Evolutionary conservation across 2,113 vertebrate genomes (phyloP).

Genomic region (Siphamia tubifer): DNA sequence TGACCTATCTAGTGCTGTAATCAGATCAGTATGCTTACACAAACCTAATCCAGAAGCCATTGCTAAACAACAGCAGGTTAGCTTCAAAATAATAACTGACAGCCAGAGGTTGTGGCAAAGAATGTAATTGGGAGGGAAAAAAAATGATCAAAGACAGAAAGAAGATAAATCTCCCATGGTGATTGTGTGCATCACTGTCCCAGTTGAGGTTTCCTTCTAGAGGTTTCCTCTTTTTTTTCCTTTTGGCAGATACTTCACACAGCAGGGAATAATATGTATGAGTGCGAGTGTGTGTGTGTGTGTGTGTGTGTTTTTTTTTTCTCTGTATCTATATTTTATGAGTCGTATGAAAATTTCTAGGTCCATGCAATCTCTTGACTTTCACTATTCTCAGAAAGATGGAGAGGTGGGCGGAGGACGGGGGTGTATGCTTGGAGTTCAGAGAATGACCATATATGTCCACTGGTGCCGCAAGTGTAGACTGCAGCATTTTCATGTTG

Average conservation of each 20-base stretch:
- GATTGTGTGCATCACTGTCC: neutral
- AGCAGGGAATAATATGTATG: neutral
- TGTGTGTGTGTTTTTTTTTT: neutral
- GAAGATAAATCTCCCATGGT: slow-evolving; percentile 8
- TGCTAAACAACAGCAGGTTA: slow-evolving; percentile 11
- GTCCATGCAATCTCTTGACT: slow-evolving; percentile 10
- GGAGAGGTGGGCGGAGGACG: neutral
- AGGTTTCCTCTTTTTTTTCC: neutral
- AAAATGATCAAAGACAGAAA: slow-evolving; percentile 16
- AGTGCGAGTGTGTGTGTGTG: neutral
- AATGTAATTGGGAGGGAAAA: neutral
- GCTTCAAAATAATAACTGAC: neutral
- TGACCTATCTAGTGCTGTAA: slow-evolving; percentile 48
- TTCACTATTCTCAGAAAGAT: slow-evolving; percentile 2
- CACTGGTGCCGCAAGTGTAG: neutral
- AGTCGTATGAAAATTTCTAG: slow-evolving; percentile 20
- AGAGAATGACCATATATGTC: slow-evolving; percentile 1
- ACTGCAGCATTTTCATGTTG: neutral
- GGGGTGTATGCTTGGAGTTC: slow-evolving; percentile 12
- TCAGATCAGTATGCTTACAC: slow-evolving; percentile 50
- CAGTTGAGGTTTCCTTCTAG: neutral
- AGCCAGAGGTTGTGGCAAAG: slow-evolving; percentile 2
- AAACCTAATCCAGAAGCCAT: slow-evolving; percentile 33
- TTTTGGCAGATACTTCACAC: neutral
- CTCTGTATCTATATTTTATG: slow-evolving; percentile 46